Evolutionary conservation across 2,888 invertebrate species (phyloP).

Genomic region (Stramonita haemastoma): DNA sequence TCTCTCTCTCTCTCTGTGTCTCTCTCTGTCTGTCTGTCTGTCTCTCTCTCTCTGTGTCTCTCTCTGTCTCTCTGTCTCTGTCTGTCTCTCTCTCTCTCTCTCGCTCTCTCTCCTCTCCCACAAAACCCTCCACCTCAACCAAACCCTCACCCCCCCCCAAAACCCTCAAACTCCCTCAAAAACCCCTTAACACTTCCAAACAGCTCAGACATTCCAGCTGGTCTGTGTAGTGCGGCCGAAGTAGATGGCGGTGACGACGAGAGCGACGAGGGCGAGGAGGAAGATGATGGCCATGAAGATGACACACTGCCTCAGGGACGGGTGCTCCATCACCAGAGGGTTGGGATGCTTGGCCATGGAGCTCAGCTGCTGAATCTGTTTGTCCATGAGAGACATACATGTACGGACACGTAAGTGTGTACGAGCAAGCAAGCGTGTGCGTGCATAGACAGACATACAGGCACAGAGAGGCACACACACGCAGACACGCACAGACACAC

Average conservation of each 20-base stretch:
- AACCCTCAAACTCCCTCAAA: background rate
- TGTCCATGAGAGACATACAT: background rate
- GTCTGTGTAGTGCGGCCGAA: constrained; percentile 49
- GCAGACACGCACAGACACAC: too few species aligned
- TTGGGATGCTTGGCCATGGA: background rate
- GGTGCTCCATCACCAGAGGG: constrained; percentile 39
- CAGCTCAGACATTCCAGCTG: constrained; percentile 33
- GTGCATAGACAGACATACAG: too few species aligned
- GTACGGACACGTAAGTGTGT: background rate
- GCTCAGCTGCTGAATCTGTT: background rate
- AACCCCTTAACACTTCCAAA: background rate
- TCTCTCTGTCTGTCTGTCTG: background rate
- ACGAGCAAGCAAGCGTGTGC: too few species aligned
- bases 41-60: background rate
- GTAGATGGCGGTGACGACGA: constrained; percentile 44
- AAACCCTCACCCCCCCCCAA: background rate
- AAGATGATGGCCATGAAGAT: constrained; percentile 45
- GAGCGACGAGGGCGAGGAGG: constrained; percentile 41
- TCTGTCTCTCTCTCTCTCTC: background rate
- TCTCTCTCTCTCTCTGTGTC: background rate
- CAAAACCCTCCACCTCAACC: background rate
- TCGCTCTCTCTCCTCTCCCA: background rate
- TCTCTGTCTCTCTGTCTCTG: background rate
- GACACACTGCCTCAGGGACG: constrained; percentile 42
- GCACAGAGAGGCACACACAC: too few species aligned